phyloP scores from a whole-genome alignment of 2,797 vertebrate species.

The Brachyalestes nurse region DNA sequence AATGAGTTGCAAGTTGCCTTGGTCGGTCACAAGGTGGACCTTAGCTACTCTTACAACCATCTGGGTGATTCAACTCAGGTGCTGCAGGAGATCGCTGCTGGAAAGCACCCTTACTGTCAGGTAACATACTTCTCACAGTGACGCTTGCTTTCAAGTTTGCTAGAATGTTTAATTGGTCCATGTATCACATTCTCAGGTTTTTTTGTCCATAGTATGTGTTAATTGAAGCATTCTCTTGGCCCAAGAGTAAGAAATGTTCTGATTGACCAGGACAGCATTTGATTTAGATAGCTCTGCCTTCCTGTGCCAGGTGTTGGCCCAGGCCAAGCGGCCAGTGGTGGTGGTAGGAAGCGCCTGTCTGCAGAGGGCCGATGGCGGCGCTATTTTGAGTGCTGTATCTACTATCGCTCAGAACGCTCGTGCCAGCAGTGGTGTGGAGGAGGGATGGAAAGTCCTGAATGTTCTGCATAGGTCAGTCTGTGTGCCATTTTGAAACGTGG shows the following conservation, averaged over 20 bases:
- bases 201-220: too few species aligned
- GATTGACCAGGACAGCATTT: not conserved
- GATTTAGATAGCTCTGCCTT: not conserved
- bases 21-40: constrained; percentile 87
- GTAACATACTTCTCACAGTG: constrained; percentile 66
- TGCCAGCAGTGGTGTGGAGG: constrained; percentile 80
- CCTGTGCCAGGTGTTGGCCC: constrained; percentile 78
- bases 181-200: too few species aligned
- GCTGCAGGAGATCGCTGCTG: constrained; percentile 87
- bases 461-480: constrained; percentile 78
- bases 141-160: not conserved
- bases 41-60: constrained; percentile 92
- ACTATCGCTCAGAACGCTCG: constrained; percentile 88
- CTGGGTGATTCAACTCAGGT: constrained; percentile 90
- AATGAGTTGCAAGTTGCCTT: constrained; percentile 92
- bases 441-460: constrained; percentile 95
- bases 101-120: constrained; percentile 89
- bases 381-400: constrained; percentile 85
- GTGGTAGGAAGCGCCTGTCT: constrained; percentile 91
- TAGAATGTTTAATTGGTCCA: not conserved
- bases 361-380: constrained; percentile 89
- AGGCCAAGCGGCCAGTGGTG: constrained; percentile 89
- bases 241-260: not conserved
- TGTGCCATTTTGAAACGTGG: not conserved
- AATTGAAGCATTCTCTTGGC: not conserved